phyloP scores from a whole-genome alignment of 2,113 vertebrate genomes.

The Oxyruncus cristatus region DNA sequence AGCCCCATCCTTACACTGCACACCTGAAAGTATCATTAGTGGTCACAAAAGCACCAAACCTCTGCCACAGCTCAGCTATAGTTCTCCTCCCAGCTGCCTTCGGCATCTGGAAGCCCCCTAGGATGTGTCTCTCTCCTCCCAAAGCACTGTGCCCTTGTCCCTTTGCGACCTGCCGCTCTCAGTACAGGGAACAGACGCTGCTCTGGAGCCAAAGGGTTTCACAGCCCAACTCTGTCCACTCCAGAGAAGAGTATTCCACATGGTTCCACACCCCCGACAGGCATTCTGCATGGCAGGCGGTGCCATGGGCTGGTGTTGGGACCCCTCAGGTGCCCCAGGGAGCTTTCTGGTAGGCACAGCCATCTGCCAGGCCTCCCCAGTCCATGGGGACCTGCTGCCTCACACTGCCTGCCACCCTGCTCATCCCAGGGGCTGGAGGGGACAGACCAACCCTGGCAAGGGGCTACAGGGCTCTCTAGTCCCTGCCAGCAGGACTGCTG shows the following conservation, averaged over 20 bases:
- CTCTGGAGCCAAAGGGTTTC: not conserved
- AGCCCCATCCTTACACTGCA: not conserved
- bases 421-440: not conserved
- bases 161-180: not conserved
- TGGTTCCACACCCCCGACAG: fast-evolving
- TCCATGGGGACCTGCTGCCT: not conserved
- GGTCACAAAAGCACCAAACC: not conserved
- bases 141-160: fast-evolving
- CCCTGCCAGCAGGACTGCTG: not conserved
- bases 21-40: not conserved
- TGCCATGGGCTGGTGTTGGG: fast-evolving
- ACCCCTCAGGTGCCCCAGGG: not conserved
- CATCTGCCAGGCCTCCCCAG: not conserved
- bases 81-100: not conserved
- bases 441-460: not conserved
- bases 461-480: not conserved
- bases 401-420: not conserved
- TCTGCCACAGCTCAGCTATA: not conserved
- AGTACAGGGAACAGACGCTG: not conserved
- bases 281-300: fast-evolving
- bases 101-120: not conserved
- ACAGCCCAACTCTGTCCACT: not conserved
- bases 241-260: not conserved
- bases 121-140: not conserved
- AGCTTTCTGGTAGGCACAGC: not conserved